Evolutionary conservation across 2,113 vertebrate genomes (phyloP), one percentile per base, ranked within the genome.

Genomic region (Pteronura brasiliensis): DNA sequence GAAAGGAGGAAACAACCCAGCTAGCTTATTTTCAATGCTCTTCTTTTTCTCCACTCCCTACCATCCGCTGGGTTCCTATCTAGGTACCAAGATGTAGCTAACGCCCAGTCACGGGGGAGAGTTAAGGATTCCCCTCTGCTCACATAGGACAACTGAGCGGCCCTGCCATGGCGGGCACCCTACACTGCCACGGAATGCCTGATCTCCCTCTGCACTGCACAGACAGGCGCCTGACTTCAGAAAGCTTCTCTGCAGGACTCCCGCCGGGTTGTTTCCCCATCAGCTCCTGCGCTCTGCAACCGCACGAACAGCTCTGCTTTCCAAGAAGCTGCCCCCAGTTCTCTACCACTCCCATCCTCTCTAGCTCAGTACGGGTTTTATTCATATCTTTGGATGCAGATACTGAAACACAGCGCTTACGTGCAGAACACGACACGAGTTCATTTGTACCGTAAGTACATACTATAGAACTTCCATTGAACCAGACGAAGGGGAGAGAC

Each of bases 181-280:
- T 25, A 8, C 1, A 3, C 39, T 17, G 25, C 47, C 4, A 6
- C n/a, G n/a, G n/a, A n/a, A n/a, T 42, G 6, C 15, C 49, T 47
- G 10, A 17, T 7, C 36, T 1, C 21, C 13, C 11, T 13, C 39
- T 25, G 6, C 7, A 42, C 39, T 4, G 21, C 65, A n/a, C 18
- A 1, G 0, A 7, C 20, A 34, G 0, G 15, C 5, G 12, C 39
- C 61, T 23, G 1, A 20, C 44, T n/a, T 34, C 31, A 72, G 31
- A 29, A 36, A 36, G n/a, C 1, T 0, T 27, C 15, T 8, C 18
- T 4, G 10, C 61, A 72, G 5, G 1, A 42, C 23, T 29, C 65
- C n/a, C 3, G 0, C 27, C 7, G 14, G 36, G 27, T 12, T 34
- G 27, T 10, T 13, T 63, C 20, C 76, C 77, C 77, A 18, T 31